Evolutionary conservation across 2,113 vertebrate genomes (phyloP), one percentile per base, ranked within the genome.

Genomic region (Theristicus caerulescens): DNA sequence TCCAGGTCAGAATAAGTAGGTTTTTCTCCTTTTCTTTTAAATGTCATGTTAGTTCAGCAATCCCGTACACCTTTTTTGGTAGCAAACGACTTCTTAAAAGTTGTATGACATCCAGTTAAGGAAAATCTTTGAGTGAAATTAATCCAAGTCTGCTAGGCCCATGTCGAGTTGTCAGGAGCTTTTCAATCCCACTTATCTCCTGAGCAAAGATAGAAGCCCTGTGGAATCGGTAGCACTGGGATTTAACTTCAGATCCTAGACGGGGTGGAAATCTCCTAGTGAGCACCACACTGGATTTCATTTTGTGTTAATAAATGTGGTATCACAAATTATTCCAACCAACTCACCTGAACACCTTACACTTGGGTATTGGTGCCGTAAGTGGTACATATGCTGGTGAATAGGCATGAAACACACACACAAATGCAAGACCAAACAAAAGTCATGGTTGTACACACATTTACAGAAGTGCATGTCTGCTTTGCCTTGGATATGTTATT

Each of bases 131-230:
- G 66, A 90, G 58, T 80, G 65, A 94, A 96, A 94, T 92, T 86
- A 86, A 96, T 85, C 73, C 73, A 84, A 54, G 54, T 69, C 69
- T 94, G 58, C 81, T 74, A 44, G 76, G 72, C 61, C 88, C 19
- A 34, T 11, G 27, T 85, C 44, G 87, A 46, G 57, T 57, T 86
- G 57, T 65, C 3, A 38, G 57, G 49, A 93, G 77, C 13, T 88
- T 91, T 94, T 86, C 72, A 92, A 78, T 93, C 86, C 65, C 66
- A 62, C 40, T 94, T 96, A 91, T 90, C 91, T 92, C 51, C 66
- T 38, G 40, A 72, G 42, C 44, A 84, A 95, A 82, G 90, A 84
- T 57, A 93, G 76, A 88, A 89, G 52, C 40, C 59, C 19, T 42
- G 47, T 72, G 61, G 73, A 93, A 86, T 93, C 59, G 1, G 59